These are phyloP conservation scores for Pagrus major DNA, from an alignment of 2,113 vertebrate genomes.

Conservation along the genomic window DNA sequence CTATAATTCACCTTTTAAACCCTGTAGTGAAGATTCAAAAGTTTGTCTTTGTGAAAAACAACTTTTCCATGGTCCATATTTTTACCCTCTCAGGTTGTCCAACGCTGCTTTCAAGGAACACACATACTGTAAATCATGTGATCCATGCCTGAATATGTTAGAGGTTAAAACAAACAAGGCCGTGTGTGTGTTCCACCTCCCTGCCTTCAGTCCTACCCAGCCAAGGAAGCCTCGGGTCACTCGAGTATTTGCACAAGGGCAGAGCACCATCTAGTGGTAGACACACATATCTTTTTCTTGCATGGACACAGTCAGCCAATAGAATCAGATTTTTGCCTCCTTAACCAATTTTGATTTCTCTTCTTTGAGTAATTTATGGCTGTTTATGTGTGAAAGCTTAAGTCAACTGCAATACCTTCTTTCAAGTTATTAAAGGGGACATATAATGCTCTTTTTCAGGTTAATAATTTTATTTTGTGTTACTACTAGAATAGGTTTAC, in stretches of 20 bases:
- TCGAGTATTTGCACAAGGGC: not conserved
- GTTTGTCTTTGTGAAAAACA: not conserved
- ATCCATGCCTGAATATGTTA: not conserved
- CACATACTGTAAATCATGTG: slow-evolving; percentile 1
- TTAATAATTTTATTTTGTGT: no score
- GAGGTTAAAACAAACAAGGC: slow-evolving; percentile 11
- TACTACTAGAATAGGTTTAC: no score
- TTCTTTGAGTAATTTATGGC: no score
- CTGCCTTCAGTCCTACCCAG: not conserved
- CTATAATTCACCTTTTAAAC: not conserved
- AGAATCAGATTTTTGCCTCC: not conserved
- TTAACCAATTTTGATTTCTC: no score
- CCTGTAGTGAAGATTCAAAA: not conserved
- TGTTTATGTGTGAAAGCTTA: no score
- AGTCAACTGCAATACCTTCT: no score
- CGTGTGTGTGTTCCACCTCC: slow-evolving; percentile 14
- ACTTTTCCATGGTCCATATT: not conserved
- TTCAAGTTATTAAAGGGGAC: no score
- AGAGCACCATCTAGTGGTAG: slow-evolving; percentile 64
- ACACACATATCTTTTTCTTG: not conserved
- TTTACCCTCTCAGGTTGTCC: not conserved
- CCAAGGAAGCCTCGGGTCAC: not conserved
- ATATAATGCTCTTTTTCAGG: no score
- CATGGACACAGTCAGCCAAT: not conserved
- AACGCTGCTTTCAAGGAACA: slow-evolving; percentile 5